Conservation (phyloP, 2,797 vertebrate species). For the Alfaro cultratus region DNA sequence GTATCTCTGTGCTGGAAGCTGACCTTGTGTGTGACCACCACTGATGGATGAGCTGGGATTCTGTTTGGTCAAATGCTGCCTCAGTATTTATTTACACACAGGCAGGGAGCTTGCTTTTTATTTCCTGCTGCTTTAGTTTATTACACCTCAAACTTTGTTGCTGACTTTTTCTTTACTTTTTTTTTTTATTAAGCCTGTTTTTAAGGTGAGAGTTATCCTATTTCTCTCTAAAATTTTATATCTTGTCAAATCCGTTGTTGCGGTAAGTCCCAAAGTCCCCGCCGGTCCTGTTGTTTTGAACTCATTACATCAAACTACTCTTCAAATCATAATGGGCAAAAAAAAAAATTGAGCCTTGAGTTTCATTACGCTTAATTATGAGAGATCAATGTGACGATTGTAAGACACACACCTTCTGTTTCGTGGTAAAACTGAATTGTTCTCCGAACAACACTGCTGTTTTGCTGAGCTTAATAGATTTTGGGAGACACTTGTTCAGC, state of each 20-base stretch:
- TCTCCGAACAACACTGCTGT: conserved; percentile 28
- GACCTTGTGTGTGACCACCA: conserved; percentile 60
- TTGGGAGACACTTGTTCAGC: conserved; percentile 10
- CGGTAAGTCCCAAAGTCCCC: conserved; percentile 44
- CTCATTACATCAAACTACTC: conserved; percentile 66
- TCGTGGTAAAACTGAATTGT: conserved; percentile 20
- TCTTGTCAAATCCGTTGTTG: conserved; percentile 58
- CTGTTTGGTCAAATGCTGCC: conserved; percentile 51
- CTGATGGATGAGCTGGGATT: conserved; percentile 59
- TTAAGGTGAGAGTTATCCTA: conserved; percentile 57
- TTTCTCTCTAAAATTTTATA: conserved; percentile 57
- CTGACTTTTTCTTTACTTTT: conserved; percentile 22
- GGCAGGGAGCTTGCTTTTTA: neutral
- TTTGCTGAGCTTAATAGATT: conserved; percentile 17
- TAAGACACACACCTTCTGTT: conserved; percentile 43
- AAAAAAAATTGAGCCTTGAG: conserved; percentile 39
- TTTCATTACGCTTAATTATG: conserved; percentile 64
- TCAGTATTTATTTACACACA: conserved; percentile 56
- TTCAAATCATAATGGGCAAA: conserved; percentile 57
- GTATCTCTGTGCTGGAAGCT: conserved; percentile 39
- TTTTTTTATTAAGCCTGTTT: conserved; percentile 63
- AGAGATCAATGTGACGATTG: conserved; percentile 51
- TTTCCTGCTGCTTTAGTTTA: conserved; percentile 19
- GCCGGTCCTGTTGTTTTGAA: conserved; percentile 60
- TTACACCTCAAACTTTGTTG: conserved; percentile 23